Base-by-base conservation (phyloP, 1,140 invertebrate species). In the Varroa destructor region DNA sequence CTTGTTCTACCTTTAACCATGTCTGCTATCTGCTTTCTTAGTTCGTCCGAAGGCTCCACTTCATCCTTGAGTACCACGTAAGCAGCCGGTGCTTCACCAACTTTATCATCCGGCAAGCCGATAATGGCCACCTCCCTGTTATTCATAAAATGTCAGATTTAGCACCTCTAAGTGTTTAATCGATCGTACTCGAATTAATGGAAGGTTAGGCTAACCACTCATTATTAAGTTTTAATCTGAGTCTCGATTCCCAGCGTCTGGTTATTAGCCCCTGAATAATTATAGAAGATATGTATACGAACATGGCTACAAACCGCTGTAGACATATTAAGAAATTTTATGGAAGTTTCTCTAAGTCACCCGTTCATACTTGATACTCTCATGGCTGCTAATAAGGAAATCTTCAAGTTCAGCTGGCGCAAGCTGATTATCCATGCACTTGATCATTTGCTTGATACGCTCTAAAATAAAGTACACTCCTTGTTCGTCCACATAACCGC, bases 301-400 rank as follows among this genome's bases (percentile, higher is more conserved):
- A 25, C 25, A 25, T 25, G 25, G 25, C 25, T 25, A 25, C 25
- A 25, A 25, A 25, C 25, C 25, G 25, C 25, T 25, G 25, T 25
- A 25, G 25, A 25, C 25, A 25, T 25, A 25, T 25, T 25, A 25
- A 25, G 25, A 25, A 25, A 25, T 25, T 25, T 25, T 25, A 25
- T 25, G 25, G 25, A 25, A 25, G 25, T 25, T 25, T 25, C 25
- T 25, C 25, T 25, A 25, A 25, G 25, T 25, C 25, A 25, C 25
- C 25, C 25, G 25, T 25, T 25, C 25, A 25, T 51, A 51, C 6
- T 83, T 83, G 2, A 93, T 84, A 61, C 14, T 8, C 12, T 12
- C 14, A 12, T 67, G 40, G 61, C 40, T n/a, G 40, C 46, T 12
- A 40, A 67, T 3, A 2, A 67, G 61, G 36, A 67, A 67, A 40